Conservation (phyloP, 2,888 invertebrate genomes). For the Chrysotoxum bicinctum region DNA sequence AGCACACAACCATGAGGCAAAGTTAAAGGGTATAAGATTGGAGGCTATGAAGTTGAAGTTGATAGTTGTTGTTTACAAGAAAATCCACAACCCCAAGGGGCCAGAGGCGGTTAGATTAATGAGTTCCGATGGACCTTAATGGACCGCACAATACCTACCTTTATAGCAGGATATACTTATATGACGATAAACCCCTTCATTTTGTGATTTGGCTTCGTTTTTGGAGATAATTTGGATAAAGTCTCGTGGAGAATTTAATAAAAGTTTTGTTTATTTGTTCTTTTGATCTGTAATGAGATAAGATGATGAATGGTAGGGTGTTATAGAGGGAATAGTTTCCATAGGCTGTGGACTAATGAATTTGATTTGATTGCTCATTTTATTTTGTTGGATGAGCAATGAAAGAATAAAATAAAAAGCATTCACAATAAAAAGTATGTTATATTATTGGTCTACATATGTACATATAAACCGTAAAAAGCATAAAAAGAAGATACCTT, state of each 20-base stretch:
- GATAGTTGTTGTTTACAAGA: constrained; percentile 53
- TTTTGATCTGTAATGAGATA: constrained; percentile 4
- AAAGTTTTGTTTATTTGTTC: constrained; percentile 42
- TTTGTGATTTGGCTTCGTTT: neutral
- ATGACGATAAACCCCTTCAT: constrained; percentile 11
- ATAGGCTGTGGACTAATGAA: no score
- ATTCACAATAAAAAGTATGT: no score
- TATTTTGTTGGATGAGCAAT: no score
- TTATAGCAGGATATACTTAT: constrained; percentile 19
- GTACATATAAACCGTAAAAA: no score
- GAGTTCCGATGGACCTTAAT: constrained; percentile 72
- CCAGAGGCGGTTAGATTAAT: constrained; percentile 66
- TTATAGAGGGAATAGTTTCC: no score
- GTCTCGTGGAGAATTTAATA: constrained; percentile 18
- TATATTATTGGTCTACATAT: no score
- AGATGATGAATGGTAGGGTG: neutral
- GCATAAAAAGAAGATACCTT: no score
- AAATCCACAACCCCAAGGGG: constrained; percentile 57
- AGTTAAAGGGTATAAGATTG: neutral
- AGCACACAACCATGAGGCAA: constrained; percentile 15
- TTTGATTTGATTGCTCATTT: no score
- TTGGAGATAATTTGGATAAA: neutral
- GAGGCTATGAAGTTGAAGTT: constrained; percentile 26
- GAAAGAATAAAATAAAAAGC: no score
- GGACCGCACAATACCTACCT: constrained; percentile 40